phyloP scores from a whole-genome alignment of 2,797 vertebrate species.

The Thaleichthys pacificus region DNA sequence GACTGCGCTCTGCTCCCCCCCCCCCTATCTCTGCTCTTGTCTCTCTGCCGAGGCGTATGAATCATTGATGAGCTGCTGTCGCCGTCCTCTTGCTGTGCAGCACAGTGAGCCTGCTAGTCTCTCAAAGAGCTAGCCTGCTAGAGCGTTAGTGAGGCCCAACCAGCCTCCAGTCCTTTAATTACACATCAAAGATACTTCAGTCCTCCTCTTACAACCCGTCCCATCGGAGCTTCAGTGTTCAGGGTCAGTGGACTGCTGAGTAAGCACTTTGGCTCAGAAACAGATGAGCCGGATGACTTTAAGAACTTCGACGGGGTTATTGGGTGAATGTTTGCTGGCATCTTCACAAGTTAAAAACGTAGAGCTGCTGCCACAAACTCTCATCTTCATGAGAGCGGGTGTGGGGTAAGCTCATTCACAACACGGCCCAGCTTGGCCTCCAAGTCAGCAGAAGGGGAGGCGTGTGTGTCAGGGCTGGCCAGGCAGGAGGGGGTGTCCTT shows the following conservation, averaged over 20 bases:
- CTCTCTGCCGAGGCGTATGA: neutral
- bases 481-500: conserved; percentile 52
- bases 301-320: neutral
- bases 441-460: conserved; percentile 13
- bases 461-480: conserved; percentile 27
- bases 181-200: conserved; percentile 24
- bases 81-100: conserved; percentile 15
- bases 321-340: neutral
- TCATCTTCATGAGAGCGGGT: neutral
- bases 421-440: neutral
- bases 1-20: conserved; percentile 6
- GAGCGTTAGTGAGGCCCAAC: conserved; percentile 28
- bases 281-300: neutral
- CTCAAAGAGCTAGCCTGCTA: neutral
- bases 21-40: conserved; percentile 9
- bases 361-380: too few species aligned
- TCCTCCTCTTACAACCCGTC: neutral
- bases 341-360: neutral
- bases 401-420: conserved; percentile 25
- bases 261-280: neutral
- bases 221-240: conserved; percentile 8
- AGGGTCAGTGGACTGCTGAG: neutral
- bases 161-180: conserved; percentile 32
- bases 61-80: conserved; percentile 15
- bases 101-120: conserved; percentile 4